Conservation (phyloP, 37 sponge, comb jelly and placozoan genomes). For the Spongia lamella region DNA sequence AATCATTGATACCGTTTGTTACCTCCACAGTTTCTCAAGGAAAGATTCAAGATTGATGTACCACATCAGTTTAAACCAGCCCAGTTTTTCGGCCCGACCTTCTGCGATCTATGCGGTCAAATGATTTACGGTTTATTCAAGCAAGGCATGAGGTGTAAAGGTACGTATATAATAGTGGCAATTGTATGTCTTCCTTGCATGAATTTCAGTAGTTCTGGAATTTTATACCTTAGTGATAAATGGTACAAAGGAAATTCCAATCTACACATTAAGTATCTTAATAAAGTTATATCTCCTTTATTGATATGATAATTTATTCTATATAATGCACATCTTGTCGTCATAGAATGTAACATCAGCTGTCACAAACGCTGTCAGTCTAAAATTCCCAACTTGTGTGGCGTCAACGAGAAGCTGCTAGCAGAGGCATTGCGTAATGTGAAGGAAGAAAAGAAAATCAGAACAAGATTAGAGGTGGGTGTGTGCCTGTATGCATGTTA, state of each 20-base stretch:
- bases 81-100: slow-evolving; percentile 68
- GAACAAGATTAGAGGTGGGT: slow-evolving; percentile 29
- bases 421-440: slow-evolving; percentile 81
- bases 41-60: slow-evolving; percentile 89
- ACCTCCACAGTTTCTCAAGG: slow-evolving; percentile 66
- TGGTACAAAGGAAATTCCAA: not conserved
- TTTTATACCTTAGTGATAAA: not conserved
- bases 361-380: slow-evolving; percentile 78
- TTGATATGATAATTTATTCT: not conserved
- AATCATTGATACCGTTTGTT: not conserved
- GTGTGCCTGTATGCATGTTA: not conserved
- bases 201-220: not conserved
- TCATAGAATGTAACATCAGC: slow-evolving; percentile 74
- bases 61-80: slow-evolving; percentile 84
- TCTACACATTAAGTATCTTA: not conserved
- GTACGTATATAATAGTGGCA: too few relatives aligned
- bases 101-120: slow-evolving; percentile 92
- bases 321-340: not conserved
- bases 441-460: slow-evolving; percentile 56
- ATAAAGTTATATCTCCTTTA: not conserved
- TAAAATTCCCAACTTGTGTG: slow-evolving; percentile 89
- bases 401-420: slow-evolving; percentile 78
- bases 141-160: slow-evolving; percentile 77
- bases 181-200: too few relatives aligned
- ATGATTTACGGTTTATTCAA: slow-evolving; percentile 73